A percentile compares a stretch with the other conserved stretches of the same genome.
These are phyloP conservation scores for Brachyhypopomus occidentalis DNA, from an alignment of 2,113 vertebrate species.

Conservation along the genomic window DNA sequence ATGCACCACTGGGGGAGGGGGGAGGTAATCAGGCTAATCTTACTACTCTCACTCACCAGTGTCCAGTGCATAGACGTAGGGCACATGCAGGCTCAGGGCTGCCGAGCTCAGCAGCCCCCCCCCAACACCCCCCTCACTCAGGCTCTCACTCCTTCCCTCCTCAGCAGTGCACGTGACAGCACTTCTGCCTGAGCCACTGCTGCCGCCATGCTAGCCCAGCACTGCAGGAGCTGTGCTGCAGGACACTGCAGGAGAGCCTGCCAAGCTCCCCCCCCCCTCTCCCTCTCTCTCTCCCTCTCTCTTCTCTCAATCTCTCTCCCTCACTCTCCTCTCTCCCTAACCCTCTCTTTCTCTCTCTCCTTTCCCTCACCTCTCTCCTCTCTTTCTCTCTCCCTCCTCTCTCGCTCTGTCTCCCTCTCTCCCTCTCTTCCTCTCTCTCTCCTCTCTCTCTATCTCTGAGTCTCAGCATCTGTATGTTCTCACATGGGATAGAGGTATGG, in stretches of 20 bases:
- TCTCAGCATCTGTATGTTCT: constrained; percentile 58
- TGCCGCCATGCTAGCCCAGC: constrained; percentile 58
- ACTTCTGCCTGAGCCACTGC: constrained; percentile 40
- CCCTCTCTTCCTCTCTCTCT: constrained; percentile 50
- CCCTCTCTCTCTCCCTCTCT: constrained; percentile 51
- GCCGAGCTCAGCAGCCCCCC: constrained; percentile 39
- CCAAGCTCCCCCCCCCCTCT: constrained; percentile 53
- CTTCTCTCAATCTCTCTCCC: constrained; percentile 56
- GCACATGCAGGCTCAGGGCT: constrained; percentile 34
- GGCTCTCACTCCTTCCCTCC: constrained; percentile 12
- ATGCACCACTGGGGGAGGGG: constrained; percentile 70
- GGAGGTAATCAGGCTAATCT: constrained; percentile 55
- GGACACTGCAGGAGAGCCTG: constrained; percentile 76
- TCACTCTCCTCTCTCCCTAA: constrained; percentile 48
- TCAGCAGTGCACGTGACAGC: constrained; percentile 60
- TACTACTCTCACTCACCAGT: constrained; percentile 43
- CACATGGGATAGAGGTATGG: constrained; percentile 67
- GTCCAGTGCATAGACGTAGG: constrained; percentile 41
- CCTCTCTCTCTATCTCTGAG: constrained; percentile 49
- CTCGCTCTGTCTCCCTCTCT: constrained; percentile 45
- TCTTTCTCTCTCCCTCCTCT: constrained; percentile 47
- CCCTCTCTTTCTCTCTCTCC: constrained; percentile 47
- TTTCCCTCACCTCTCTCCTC: constrained; percentile 44
- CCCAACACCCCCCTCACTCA: not conserved
- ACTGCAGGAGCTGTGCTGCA: constrained; percentile 79